Percentiles rank a stretch among this genome's conserved stretches.
Conservation (phyloP, 2,797 vertebrate genomes). For the Spea hammondii region DNA sequence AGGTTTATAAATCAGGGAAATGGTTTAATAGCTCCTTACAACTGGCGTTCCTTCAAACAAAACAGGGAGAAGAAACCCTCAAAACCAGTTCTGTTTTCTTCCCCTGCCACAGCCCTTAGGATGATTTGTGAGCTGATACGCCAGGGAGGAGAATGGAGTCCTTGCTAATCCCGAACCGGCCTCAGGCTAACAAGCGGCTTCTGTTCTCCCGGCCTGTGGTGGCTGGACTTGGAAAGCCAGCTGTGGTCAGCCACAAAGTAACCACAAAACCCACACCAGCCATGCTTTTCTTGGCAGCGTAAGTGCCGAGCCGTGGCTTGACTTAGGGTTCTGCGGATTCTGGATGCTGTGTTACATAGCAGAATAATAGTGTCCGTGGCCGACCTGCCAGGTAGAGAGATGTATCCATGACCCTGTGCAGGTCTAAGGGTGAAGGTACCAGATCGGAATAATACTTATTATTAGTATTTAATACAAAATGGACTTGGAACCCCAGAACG, state of each 20-base stretch:
- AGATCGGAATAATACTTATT: no score
- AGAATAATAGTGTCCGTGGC: background rate
- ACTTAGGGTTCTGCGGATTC: conserved; percentile 1
- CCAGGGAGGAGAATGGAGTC: background rate
- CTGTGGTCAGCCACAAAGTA: conserved; percentile 33
- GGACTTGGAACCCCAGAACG: no score
- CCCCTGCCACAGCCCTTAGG: background rate
- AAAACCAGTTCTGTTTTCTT: background rate
- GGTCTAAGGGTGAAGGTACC: no score
- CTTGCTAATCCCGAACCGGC: background rate
- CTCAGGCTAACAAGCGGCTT: background rate
- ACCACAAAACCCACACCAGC: conserved; percentile 42
- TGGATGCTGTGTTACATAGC: conserved; percentile 10
- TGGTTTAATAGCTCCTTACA: background rate
- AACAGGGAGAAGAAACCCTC: background rate
- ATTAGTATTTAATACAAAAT: no score
- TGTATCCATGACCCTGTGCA: background rate
- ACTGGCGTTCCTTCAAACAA: conserved; percentile 19
- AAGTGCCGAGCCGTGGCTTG: background rate
- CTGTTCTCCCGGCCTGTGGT: conserved; percentile 18
- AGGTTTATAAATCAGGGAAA: conserved; percentile 10
- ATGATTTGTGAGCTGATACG: background rate
- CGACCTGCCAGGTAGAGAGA: conserved; percentile 13
- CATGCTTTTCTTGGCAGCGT: conserved; percentile 9
- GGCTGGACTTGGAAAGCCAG: background rate